Percentiles rank a stretch among this genome's conserved stretches.
These are phyloP conservation scores for Laothoe populi DNA, from an alignment of 2,888 invertebrate genomes.

Conservation along the genomic window DNA sequence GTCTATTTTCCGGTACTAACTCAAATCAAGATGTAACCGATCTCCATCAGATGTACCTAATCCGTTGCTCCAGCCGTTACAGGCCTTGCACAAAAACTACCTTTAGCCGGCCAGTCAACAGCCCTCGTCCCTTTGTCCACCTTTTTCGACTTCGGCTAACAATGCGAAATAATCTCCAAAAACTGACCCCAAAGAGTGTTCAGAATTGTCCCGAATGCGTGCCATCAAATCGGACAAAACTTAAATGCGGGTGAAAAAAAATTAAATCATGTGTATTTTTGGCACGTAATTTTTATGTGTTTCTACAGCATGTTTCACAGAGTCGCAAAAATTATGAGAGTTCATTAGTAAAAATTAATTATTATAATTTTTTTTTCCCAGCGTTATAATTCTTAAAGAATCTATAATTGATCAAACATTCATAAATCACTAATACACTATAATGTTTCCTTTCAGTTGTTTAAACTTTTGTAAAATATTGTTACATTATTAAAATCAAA, in stretches of 20 bases:
- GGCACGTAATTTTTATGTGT: conserved; percentile 56
- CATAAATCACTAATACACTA: neutral
- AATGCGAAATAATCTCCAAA: conserved; percentile 80
- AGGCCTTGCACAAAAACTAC: conserved; percentile 30
- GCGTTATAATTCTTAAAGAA: too few species aligned
- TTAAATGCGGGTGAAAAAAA: conserved; percentile 60
- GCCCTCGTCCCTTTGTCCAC: conserved; percentile 65
- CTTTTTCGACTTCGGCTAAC: conserved; percentile 72
- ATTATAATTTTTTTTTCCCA: too few species aligned
- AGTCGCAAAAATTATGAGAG: neutral
- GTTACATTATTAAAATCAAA: too few species aligned
- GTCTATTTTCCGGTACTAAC: conserved; percentile 11
- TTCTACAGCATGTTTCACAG: conserved; percentile 57
- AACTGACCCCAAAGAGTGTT: conserved; percentile 83
- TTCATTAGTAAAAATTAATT: neutral
- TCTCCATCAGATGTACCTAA: conserved; percentile 23
- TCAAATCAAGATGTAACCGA: conserved; percentile 45
- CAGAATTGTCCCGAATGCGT: conserved; percentile 64
- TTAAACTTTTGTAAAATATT: too few species aligned
- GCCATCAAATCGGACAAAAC: conserved; percentile 56
- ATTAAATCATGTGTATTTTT: conserved; percentile 65
- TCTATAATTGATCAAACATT: too few species aligned
- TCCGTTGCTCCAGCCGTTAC: conserved; percentile 36
- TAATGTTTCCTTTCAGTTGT: too few species aligned
- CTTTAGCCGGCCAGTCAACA: conserved; percentile 72